Evolutionary conservation across 2,888 invertebrate species (phyloP).

Genomic region (Salticus scenicus): DNA sequence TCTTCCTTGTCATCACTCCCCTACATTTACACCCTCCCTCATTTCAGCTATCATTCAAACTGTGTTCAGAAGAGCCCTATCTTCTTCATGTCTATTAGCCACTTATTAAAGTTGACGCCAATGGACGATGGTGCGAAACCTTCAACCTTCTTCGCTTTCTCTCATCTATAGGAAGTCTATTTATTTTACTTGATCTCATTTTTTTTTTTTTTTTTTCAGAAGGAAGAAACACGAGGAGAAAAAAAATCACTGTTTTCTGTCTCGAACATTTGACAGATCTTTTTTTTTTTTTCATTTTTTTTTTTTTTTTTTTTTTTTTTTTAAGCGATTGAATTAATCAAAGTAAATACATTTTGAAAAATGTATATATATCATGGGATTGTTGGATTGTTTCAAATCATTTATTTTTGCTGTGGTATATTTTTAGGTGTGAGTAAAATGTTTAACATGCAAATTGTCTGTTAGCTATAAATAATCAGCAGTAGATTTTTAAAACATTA

Average conservation of each 20-base stretch:
- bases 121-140: slow-evolving; percentile 28
- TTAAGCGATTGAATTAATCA: too few species aligned
- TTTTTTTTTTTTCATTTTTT: too few species aligned
- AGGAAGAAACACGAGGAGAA: background rate
- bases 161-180: slow-evolving; percentile 10
- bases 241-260: slow-evolving; percentile 4
- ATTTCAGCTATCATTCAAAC: slow-evolving; percentile 62
- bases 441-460: too few species aligned
- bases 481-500: too few species aligned
- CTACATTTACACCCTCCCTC: slow-evolving; percentile 62
- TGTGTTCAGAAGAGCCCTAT: slow-evolving; percentile 31
- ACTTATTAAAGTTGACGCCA: slow-evolving; percentile 49
- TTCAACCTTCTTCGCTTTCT: background rate
- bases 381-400: too few species aligned
- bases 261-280: background rate
- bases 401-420: too few species aligned
- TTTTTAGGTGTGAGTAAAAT: too few species aligned
- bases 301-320: too few species aligned
- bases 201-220: slow-evolving; percentile 21
- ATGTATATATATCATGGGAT: too few species aligned
- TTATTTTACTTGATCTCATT: slow-evolving; percentile 13
- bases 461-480: too few species aligned
- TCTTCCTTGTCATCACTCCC: slow-evolving; percentile 60
- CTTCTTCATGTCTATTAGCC: slow-evolving; percentile 37
- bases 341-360: too few species aligned